Percentiles rank a stretch among this genome's conserved stretches.
Conservation (phyloP, 37 sponge, comb jelly and placozoan species). For the Crambe crambe region DNA sequence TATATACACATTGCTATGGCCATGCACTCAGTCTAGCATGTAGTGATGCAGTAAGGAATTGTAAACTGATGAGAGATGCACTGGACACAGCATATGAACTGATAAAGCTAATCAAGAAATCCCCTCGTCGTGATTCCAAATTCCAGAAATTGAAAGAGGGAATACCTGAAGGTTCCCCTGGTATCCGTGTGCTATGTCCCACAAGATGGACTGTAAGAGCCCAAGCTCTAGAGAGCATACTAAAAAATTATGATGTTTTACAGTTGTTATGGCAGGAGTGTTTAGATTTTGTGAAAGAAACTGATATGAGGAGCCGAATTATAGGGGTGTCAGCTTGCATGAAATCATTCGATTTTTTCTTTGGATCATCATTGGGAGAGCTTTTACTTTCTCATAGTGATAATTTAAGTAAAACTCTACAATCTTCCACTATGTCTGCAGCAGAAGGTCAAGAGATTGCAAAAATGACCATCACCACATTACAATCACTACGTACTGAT, state of each 20-base stretch:
- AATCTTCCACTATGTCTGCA: no score
- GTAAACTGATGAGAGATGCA: conserved; percentile 28
- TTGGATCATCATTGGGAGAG: no score
- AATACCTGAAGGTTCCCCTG: conserved; percentile 1
- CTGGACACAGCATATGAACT: no score
- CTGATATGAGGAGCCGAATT: conserved; percentile 33
- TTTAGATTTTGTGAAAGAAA: no score
- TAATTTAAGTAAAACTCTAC: no score
- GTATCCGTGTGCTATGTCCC: no score
- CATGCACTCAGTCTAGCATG: conserved; percentile 50
- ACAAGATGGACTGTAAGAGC: conserved; percentile 56
- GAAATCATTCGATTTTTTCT: no score
- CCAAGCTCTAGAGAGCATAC: conserved; percentile 39
- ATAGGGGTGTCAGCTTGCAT: conserved; percentile 27
- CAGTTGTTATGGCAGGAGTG: no score
- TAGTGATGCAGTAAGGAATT: conserved; percentile 47
- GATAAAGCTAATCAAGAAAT: conserved; percentile 50
- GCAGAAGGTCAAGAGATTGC: no score
- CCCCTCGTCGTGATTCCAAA: conserved; percentile 38
- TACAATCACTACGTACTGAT: conserved; percentile 37
- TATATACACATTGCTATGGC: no score
- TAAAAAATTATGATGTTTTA: conserved; percentile 44
- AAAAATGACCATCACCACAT: conserved; percentile 52
- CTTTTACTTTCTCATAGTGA: no score
- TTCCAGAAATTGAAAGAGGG: conserved; percentile 18